These are phyloP conservation scores for Drosophila santomea DNA, from an alignment of 1,140 invertebrate genomes.

Conservation along the genomic window DNA sequence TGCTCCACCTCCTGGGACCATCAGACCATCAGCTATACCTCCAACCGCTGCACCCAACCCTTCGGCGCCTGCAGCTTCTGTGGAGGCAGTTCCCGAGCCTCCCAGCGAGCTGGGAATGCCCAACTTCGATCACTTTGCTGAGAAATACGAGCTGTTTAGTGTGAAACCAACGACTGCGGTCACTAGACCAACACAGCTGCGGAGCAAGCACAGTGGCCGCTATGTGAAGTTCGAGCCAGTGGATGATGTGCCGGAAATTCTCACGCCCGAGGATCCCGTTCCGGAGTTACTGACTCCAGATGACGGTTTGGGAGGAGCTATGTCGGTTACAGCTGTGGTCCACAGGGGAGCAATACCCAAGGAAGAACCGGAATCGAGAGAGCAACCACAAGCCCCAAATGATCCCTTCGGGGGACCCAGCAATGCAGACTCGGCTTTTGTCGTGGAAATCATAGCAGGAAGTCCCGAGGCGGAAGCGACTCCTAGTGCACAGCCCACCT, in stretches of 20 bases:
- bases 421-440: slow-evolving; percentile 53
- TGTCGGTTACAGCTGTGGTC: slow-evolving; percentile 61
- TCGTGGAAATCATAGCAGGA: slow-evolving; percentile 65
- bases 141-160: slow-evolving; percentile 68
- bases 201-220: slow-evolving; percentile 41
- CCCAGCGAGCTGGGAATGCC: slow-evolving; percentile 58
- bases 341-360: slow-evolving; percentile 34
- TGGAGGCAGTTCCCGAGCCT: not conserved
- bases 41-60: not conserved
- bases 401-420: not conserved
- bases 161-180: slow-evolving; percentile 7
- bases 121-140: slow-evolving; percentile 73
- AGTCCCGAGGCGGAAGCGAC: slow-evolving; percentile 46
- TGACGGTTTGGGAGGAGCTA: slow-evolving; percentile 42
- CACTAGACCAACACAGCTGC: slow-evolving; percentile 1
- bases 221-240: slow-evolving; percentile 68
- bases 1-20: not conserved
- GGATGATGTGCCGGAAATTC: slow-evolving; percentile 66
- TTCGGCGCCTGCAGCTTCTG: not conserved
- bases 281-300: slow-evolving; percentile 17
- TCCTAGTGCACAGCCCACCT: slow-evolving; percentile 3
- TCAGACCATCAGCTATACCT: not conserved
- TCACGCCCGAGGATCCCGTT: slow-evolving; percentile 55
- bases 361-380: not conserved
- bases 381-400: not conserved